Evolutionary conservation across 2,888 invertebrate species (phyloP), one percentile per base, ranked within the genome.

Genomic region (Cetonia aurata): DNA sequence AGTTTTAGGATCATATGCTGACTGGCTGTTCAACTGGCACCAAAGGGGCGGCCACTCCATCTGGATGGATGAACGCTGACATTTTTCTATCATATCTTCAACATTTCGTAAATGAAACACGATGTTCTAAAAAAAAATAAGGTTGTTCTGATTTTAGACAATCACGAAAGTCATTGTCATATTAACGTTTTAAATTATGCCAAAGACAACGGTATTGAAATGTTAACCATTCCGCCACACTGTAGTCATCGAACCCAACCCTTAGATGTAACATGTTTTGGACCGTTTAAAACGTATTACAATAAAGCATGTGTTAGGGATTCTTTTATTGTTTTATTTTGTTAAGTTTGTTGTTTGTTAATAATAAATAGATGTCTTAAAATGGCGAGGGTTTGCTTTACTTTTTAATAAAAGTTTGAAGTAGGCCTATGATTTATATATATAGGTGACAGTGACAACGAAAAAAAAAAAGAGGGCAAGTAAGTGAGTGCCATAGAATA

Each of bases 11-110:
- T 19, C 73, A 76, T 55, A 80, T 82, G 77, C 56, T 83, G 3
- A 44, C 67, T 37, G 78, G 76, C 68, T 80, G 79, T 37, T 81
- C 80, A 42, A 60, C 75, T 53, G 82, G 81, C 46, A 76, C 73
- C 69, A 71, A 68, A 13, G 81, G 82, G 44, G 70, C 71, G 13
- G 78, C 80, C n/a, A 75, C 75, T 57, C 67, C 57, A 10, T 67
- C 55, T 62, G 77, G 79, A 1, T 79, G 77, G 78, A 78, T 77
- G 73, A 77, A 70, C 8, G 74, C 68, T 33, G 62, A 60, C 6
- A 31, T 75, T 3, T 77, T 77, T 53, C 19, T 42, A 3, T 15
- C 19, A 31, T 42, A 19, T 42, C 19, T 67, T 12, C 71, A 13
- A 70, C 4, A 57, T 75, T 6, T 75, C 76, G 15, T 52, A 19